Base-by-base conservation (phyloP, 2,113 vertebrate genomes). In the Bolborhynchus lineola region DNA sequence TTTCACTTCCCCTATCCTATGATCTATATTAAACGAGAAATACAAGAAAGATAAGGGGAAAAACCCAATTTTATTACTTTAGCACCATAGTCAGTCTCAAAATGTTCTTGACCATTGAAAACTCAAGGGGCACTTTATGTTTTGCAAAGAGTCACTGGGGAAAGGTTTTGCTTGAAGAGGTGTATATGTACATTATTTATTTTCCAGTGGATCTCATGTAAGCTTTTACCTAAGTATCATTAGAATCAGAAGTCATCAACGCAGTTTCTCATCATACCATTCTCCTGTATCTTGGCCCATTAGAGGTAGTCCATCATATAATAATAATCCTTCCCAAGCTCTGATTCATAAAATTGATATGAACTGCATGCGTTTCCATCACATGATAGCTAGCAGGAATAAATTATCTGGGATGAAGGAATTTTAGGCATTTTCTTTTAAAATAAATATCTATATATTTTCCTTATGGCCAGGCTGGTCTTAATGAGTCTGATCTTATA, bases 401-500 rank as follows among this genome's bases (percentile, higher is more conserved):
- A 78, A 78, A 75, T 90, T 68, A 39, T 75, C 60, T 81, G 29
- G 4, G 33, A 83, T 70, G 23, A 94, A 93, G 33, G 76, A 78
- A 81, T 90, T 86, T 83, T 68, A 92, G 33, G 16, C 8, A 17
- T 88, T 91, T 94, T 92, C 25, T 88, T 81, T 68, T n/a, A 50
- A 86, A 87, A 92, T 60, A 82, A 82, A 62, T 78, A 83, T 53
- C 25, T 49, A 26, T 57, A 31, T 88, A 25, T 70, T 87, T 95
- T 92, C 74, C 72, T 92, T 86, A 60, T 42, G 69, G 60, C 37
- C 37, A 37, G 29, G 9, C 50, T 86, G 42, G n/a, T 31, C 60
- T 88, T 86, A 86, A 94, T 74, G 82, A 86, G 77, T 83, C 49
- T 88, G 86, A 78, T 74, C 76, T 93, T 86, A 81, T 70, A 93